Evolutionary conservation across 2,797 vertebrate genomes (phyloP).

Genomic region (Centroberyx gerrardi): DNA sequence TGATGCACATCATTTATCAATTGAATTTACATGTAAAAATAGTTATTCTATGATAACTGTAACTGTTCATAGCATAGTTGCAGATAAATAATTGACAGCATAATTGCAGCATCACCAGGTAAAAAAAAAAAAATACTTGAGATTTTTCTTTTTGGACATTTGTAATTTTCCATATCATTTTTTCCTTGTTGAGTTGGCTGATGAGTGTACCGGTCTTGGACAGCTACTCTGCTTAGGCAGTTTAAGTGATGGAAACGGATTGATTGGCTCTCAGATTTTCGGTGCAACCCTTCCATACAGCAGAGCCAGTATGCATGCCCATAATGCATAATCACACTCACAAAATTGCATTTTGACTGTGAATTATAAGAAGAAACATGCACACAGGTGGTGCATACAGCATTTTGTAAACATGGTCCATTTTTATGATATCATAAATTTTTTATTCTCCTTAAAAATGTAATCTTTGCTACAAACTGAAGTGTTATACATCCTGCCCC

Average conservation of each 20-base stretch:
- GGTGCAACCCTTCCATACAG: too few relatives aligned
- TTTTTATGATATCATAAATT: constrained; percentile 63
- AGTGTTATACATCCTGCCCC: constrained; percentile 46
- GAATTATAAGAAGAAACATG: constrained; percentile 40
- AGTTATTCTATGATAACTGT: too few relatives aligned
- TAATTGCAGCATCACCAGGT: too few relatives aligned
- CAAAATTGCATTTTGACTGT: constrained; percentile 22
- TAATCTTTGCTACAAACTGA: constrained; percentile 47
- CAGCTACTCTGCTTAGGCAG: neutral
- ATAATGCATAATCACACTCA: too few relatives aligned
- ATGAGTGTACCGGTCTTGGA: constrained; percentile 20
- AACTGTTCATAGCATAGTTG: too few relatives aligned
- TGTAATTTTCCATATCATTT: neutral
- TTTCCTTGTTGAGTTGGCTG: constrained; percentile 30
- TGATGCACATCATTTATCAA: too few relatives aligned
- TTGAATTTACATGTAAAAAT: too few relatives aligned
- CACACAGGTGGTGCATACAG: constrained; percentile 41
- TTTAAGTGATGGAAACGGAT: constrained; percentile 13
- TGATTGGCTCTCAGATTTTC: neutral
- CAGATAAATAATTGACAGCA: too few relatives aligned
- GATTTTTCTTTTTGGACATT: neutral
- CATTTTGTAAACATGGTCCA: constrained; percentile 48
- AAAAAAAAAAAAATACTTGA: too few relatives aligned
- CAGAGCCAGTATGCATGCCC: too few relatives aligned
- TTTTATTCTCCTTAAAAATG: constrained; percentile 53